Evolutionary conservation across 2,113 vertebrate species (phyloP).

Genomic region (Callipepla squamata): DNA sequence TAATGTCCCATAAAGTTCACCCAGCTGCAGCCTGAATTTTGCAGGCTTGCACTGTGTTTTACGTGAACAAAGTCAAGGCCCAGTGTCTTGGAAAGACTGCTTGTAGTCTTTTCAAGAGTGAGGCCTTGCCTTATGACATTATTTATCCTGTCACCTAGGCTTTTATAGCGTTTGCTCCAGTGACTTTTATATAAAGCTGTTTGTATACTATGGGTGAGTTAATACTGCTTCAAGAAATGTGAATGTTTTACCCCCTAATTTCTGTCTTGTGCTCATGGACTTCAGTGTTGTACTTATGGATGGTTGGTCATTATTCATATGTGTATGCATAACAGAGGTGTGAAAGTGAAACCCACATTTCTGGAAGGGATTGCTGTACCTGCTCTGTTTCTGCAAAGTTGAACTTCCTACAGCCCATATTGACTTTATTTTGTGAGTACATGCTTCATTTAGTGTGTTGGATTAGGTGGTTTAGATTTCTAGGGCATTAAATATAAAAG

Average conservation of each 20-base stretch:
- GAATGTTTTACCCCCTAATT: not conserved
- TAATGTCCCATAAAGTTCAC: not conserved
- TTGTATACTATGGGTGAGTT: not conserved
- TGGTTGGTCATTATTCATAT: not conserved
- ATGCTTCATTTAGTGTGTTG: not conserved
- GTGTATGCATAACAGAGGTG: not conserved
- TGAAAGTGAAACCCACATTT: not conserved
- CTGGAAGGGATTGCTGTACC: not conserved
- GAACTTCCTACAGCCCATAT: fast-evolving
- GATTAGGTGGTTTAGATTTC: not conserved
- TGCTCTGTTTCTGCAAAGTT: not conserved
- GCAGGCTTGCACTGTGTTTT: not conserved
- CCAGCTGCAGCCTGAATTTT: not conserved
- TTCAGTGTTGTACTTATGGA: not conserved
- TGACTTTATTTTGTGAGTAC: not conserved
- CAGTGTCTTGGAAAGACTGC: not conserved
- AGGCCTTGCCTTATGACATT: fast-evolving
- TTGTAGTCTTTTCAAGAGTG: not conserved
- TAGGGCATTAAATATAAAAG: not conserved
- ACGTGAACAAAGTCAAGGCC: not conserved
- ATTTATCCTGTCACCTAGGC: constrained; percentile 59
- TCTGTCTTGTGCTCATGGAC: constrained; percentile 21
- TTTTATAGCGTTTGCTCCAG: constrained; percentile 40
- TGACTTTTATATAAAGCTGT: not conserved
- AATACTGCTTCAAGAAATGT: constrained; percentile 12